Evolutionary conservation across 2,113 vertebrate species (phyloP).

Genomic region (Eolophus roseicapilla): DNA sequence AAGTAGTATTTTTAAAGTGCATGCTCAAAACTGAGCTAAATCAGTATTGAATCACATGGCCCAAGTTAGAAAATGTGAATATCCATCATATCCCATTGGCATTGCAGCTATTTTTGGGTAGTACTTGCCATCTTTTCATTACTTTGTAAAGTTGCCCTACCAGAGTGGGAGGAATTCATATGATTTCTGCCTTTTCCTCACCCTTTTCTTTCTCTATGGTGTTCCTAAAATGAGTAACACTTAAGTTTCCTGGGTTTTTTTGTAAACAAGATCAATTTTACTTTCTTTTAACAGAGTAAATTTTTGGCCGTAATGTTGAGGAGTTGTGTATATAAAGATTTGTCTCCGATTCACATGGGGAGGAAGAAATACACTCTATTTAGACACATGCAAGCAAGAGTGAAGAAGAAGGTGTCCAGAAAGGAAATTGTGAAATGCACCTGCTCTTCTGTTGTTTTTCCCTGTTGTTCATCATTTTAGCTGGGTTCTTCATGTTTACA

Average conservation of each 20-base stretch:
- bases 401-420: neutral
- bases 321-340: neutral
- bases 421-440: neutral
- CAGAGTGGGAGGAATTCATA: neutral
- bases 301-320: neutral
- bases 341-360: neutral
- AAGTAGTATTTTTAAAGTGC: neutral
- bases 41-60: neutral
- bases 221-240: neutral
- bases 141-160: neutral
- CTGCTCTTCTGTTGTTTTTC: neutral
- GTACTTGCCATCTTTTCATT: neutral
- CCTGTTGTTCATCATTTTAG: neutral
- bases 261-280: neutral
- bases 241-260: neutral
- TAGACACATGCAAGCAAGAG: rapidly evolving
- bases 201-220: neutral
- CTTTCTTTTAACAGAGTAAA: neutral
- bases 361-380: neutral
- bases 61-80: neutral
- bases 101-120: neutral
- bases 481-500: neutral
- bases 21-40: neutral
- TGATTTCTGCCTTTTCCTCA: neutral
- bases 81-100: neutral